phyloP scores from a whole-genome alignment of 2,797 vertebrate genomes.

The Rhabdophis nuchalis region DNA sequence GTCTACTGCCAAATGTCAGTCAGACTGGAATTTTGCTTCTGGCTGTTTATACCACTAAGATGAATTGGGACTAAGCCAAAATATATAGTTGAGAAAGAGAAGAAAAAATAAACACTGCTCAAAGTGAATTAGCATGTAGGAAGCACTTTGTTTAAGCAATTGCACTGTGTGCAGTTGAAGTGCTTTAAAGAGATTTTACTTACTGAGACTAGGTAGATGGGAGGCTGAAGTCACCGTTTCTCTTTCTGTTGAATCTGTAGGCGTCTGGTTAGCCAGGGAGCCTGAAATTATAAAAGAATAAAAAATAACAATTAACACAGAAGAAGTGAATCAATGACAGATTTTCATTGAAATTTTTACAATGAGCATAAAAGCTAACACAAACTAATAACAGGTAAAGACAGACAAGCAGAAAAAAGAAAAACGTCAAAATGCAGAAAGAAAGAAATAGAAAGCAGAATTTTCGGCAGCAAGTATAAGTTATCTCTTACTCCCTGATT shows the following conservation, averaged over 20 bases:
- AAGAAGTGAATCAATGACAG: neutral
- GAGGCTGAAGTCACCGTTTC: rapidly evolving
- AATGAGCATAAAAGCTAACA: neutral
- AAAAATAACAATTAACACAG: neutral
- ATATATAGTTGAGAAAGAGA: neutral
- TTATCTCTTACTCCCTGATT: neutral
- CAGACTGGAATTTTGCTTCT: neutral
- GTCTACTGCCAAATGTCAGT: neutral
- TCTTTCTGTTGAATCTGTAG: rapidly evolving
- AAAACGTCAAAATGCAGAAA: neutral
- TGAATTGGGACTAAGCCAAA: neutral
- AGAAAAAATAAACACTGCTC: neutral
- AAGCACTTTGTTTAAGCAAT: neutral
- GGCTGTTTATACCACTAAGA: neutral
- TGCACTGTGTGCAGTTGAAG: neutral
- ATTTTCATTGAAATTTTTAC: neutral
- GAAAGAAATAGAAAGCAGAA: neutral
- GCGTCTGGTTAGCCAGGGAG: conserved; percentile 17
- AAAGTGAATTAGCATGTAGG: neutral
- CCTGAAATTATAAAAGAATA: conserved; percentile 30
- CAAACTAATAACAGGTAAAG: neutral
- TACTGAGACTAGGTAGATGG: neutral
- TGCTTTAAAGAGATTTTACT: neutral
- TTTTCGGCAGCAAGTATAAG: neutral
- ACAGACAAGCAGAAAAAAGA: neutral